phyloP scores from a whole-genome alignment of 92 coral and sea anemone genomes.

The Parazoanthus darwini region DNA sequence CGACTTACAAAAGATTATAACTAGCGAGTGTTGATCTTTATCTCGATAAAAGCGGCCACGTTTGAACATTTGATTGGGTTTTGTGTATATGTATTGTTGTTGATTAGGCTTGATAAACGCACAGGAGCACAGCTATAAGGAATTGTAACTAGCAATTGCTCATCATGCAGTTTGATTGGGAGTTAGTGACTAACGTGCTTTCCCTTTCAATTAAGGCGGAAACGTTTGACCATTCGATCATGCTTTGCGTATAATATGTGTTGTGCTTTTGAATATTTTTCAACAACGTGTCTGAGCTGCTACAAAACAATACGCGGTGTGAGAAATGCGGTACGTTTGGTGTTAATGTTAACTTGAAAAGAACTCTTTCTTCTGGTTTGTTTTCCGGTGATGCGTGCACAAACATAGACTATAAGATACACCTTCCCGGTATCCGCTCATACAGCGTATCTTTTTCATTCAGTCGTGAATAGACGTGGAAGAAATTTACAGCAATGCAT shows the following conservation, averaged over 20 bases:
- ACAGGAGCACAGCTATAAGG: too few species aligned
- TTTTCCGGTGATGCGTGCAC: constrained; percentile 13
- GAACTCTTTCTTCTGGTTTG: constrained; percentile 20
- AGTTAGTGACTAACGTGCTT: neutral
- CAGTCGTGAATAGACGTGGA: constrained; percentile 42
- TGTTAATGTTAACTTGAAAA: constrained; percentile 33
- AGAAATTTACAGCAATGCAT: constrained; percentile 27
- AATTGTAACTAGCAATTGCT: too few species aligned
- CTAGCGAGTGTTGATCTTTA: constrained; percentile 1
- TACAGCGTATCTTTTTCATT: constrained; percentile 36
- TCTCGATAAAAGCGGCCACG: too few species aligned
- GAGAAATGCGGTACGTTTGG: constrained; percentile 41
- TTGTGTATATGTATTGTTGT: neutral
- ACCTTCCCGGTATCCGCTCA: constrained; percentile 27
- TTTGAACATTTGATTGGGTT: neutral
- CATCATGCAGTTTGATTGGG: neutral
- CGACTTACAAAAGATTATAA: neutral
- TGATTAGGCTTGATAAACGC: neutral
- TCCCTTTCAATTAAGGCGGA: neutral
- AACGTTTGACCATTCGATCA: neutral
- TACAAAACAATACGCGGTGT: constrained; percentile 4
- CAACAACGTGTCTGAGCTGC: neutral
- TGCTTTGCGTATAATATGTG: neutral
- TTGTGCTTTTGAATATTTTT: constrained; percentile 1
- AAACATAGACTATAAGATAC: constrained; percentile 30